These are phyloP conservation scores for Sebastes hubbsi DNA, from an alignment of 2,797 vertebrate species.

Conservation along the genomic window DNA sequence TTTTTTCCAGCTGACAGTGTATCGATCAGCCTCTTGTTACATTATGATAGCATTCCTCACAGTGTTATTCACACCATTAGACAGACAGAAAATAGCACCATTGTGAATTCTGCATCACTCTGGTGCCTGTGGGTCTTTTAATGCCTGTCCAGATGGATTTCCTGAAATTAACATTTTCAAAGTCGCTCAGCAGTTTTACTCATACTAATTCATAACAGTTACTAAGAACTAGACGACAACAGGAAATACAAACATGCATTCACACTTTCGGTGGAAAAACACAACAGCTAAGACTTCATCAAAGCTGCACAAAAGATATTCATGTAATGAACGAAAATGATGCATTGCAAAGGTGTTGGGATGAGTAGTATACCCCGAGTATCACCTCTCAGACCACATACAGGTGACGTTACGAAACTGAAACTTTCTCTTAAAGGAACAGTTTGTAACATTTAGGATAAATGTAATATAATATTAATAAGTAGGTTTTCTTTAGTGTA, in stretches of 20 bases:
- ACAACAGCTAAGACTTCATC: background rate
- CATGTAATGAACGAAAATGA: background rate
- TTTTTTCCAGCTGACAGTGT: constrained; percentile 44
- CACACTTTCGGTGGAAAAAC: background rate
- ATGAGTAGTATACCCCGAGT: background rate
- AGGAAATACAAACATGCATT: constrained; percentile 3
- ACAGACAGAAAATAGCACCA: constrained; percentile 67
- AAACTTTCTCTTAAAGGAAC: background rate
- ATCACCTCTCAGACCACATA: background rate
- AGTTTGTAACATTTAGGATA: too few relatives aligned
- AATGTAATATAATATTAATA: too few relatives aligned
- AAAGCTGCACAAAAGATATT: background rate
- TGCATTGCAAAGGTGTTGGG: background rate
- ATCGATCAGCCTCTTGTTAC: constrained; percentile 73
- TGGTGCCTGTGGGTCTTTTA: constrained; percentile 46
- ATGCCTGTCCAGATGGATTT: constrained; percentile 68
- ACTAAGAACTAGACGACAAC: constrained; percentile 3
- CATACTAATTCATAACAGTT: constrained; percentile 32
- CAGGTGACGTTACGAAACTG: background rate
- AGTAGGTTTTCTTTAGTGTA: too few relatives aligned
- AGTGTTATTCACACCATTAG: constrained; percentile 72
- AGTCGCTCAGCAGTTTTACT: constrained; percentile 39
- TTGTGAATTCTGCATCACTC: constrained; percentile 62
- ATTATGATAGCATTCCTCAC: constrained; percentile 62
- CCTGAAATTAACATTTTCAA: constrained; percentile 63